Percentiles rank a stretch among this genome's conserved stretches.
phyloP scores from a whole-genome alignment of 1,140 invertebrate genomes.

The Hermetia illucens region DNA sequence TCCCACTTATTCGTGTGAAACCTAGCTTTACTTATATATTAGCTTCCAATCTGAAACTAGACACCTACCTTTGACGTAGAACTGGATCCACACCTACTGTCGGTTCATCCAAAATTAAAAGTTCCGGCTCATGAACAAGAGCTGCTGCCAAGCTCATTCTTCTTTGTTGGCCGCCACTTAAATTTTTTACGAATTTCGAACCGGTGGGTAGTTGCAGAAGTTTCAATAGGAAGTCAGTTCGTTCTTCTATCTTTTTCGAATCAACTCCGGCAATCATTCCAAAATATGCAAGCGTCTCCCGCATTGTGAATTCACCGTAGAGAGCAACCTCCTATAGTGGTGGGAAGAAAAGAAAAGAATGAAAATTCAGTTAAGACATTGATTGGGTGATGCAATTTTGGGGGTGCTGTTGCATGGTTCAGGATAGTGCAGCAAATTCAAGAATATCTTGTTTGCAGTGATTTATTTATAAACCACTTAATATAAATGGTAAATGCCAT shows the following conservation, averaged over 20 bases:
- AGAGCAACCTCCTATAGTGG: conserved; percentile 69
- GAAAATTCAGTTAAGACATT: too few relatives aligned
- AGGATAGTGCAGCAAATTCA: too few relatives aligned
- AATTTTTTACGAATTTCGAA: conserved; percentile 59
- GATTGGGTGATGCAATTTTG: too few relatives aligned
- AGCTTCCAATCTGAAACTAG: too few relatives aligned
- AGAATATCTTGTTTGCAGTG: too few relatives aligned
- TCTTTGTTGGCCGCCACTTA: conserved; percentile 83
- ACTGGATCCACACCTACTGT: conserved; percentile 93
- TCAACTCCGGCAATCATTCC: conserved; percentile 76
- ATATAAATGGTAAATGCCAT: too few relatives aligned
- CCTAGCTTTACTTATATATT: too few relatives aligned
- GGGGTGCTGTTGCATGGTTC: too few relatives aligned
- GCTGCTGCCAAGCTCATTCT: conserved; percentile 78
- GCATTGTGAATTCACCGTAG: conserved; percentile 81
- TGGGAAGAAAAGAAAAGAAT: conserved; percentile 6
- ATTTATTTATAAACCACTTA: too few relatives aligned
- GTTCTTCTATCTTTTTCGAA: conserved; percentile 52
- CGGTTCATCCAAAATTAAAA: conserved; percentile 86
- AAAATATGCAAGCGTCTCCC: conserved; percentile 83
- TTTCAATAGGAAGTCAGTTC: conserved; percentile 68
- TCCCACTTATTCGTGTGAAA: too few relatives aligned
- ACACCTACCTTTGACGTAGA: conserved; percentile 62
- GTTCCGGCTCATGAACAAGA: conserved; percentile 73
- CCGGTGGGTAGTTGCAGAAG: conserved; percentile 55